Base-by-base conservation (phyloP, 2,888 invertebrate genomes). In the Pandemis cinnamomeana region DNA sequence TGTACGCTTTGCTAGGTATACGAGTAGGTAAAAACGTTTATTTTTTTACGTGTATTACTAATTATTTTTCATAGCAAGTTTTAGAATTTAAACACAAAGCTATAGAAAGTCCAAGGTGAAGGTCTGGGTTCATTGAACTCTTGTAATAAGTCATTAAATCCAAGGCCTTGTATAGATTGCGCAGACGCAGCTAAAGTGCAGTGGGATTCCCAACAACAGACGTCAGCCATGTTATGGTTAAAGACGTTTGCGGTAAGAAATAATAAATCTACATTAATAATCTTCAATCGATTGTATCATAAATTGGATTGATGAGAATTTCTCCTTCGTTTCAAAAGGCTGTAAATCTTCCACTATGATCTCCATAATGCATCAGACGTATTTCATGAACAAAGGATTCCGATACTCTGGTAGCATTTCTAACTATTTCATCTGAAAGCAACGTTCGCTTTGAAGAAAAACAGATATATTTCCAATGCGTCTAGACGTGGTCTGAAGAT, bases 401-500 rank as follows among this genome's bases (percentile, higher is more conserved):
- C 51, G 51, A 46, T 48, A 48, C 64, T 42, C n/a, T 20, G 48
- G 42, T 44, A 67, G 48, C 44, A 5, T 36, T 67, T 68, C 11
- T 62, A 46, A 27, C 6, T 4, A 36, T 46, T 51, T 13, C 42
- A 41, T 67, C 27, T 62, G 15, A 51, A 20, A 48, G 13, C 64
- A 55, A 13, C 44, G 11, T 72, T 72, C 46, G 46, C 51, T 60
- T 42, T 62, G 13, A 68, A 63, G 55, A 51, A 62, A 67, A 53
- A 67, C 7, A 58, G 27, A 13, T n/a, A 13, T 20, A 42, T 48
- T 62, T 55, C 68, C 10, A 53, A 72, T 72, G 58, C 36, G 72
- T 72, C 72, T 63, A 72, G 72, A 68, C 72, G 20, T 20, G 44
- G 64, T 64, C 36, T 55, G n/a, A n/a, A 4, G 41, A 27, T 5